These are phyloP conservation scores for Cuculus canorus DNA, from an alignment of 2,797 vertebrate genomes.

Conservation along the genomic window DNA sequence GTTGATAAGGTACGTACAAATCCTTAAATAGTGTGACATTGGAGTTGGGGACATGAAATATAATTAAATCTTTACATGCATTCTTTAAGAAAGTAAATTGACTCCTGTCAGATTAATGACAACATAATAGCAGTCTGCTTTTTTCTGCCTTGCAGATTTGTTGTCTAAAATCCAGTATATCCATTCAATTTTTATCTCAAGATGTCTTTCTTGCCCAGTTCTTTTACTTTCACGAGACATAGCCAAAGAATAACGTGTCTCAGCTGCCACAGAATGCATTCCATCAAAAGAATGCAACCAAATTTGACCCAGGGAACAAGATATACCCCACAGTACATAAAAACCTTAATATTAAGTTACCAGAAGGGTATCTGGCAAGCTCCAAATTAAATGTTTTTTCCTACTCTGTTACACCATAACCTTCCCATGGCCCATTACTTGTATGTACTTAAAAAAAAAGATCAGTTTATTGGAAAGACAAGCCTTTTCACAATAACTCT, in stretches of 20 bases:
- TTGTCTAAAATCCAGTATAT: not conserved
- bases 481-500: not conserved
- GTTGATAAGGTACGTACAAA: not conserved
- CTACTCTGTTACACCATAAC: constrained; percentile 36
- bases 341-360: constrained; percentile 15
- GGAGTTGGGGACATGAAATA: not conserved
- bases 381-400: constrained; percentile 43
- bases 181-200: constrained; percentile 23
- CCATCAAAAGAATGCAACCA: constrained; percentile 19
- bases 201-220: not conserved
- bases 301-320: constrained; percentile 38
- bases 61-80: not conserved
- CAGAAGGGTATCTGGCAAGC: constrained; percentile 46
- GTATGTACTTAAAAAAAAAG: not conserved
- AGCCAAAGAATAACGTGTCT: constrained; percentile 7
- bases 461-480: not conserved
- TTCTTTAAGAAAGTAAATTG: not conserved
- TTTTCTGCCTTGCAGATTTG: not conserved
- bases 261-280: constrained; percentile 24
- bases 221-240: not conserved
- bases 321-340: constrained; percentile 13
- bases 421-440: not conserved
- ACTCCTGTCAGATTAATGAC: not conserved
- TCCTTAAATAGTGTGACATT: not conserved
- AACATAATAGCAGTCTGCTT: not conserved